phyloP scores from a whole-genome alignment of 2,888 invertebrate genomes.

The Rhodophaea formosa region DNA sequence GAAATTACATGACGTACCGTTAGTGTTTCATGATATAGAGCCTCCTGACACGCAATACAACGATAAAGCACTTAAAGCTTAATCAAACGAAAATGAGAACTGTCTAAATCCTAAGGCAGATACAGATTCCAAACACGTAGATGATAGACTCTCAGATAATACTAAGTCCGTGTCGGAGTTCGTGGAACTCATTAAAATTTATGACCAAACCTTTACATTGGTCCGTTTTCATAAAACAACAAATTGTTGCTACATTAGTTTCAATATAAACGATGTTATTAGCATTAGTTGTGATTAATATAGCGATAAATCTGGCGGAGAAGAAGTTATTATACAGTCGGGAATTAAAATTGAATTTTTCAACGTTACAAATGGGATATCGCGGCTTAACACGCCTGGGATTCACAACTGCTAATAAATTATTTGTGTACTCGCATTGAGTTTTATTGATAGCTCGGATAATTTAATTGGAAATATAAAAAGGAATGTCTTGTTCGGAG shows the following conservation, averaged over 20 bases:
- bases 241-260: constrained; percentile 21
- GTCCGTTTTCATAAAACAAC: constrained; percentile 11
- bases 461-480: constrained; percentile 22
- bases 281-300: constrained; percentile 21
- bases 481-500: constrained; percentile 21
- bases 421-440: constrained; percentile 19
- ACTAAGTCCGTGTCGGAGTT: constrained; percentile 3
- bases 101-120: constrained; percentile 21
- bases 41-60: constrained; percentile 65
- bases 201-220: constrained; percentile 9
- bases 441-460: constrained; percentile 19
- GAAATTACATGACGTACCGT: constrained; percentile 74
- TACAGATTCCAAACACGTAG: constrained; percentile 15
- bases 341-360: constrained; percentile 23
- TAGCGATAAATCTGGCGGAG: constrained; percentile 20
- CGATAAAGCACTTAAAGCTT: constrained; percentile 60
- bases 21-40: constrained; percentile 64
- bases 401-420: constrained; percentile 18
- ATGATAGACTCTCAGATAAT: constrained; percentile 23
- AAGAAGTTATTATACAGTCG: constrained; percentile 22
- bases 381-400: constrained; percentile 18
- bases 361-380: constrained; percentile 20
- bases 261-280: constrained; percentile 19
- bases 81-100: constrained; percentile 45
- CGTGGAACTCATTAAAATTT: constrained; percentile 18